Conservation (phyloP, 2,797 vertebrate species). For the Sebastes minor region DNA sequence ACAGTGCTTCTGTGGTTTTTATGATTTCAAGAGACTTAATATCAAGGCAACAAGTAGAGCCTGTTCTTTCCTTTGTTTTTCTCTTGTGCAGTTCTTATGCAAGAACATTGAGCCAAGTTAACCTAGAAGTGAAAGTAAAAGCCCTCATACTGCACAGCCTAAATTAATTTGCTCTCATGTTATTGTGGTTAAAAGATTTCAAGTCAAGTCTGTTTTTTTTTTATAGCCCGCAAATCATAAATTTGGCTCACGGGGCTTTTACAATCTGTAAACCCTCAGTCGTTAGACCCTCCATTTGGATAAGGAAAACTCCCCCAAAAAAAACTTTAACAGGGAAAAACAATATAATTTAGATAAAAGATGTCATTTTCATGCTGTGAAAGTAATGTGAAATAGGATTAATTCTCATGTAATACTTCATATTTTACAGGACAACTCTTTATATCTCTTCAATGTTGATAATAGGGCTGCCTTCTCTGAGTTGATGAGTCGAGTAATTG, state of each 20-base stretch:
- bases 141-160: too few relatives aligned
- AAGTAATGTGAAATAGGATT: background rate
- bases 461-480: too few relatives aligned
- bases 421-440: background rate
- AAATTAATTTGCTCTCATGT: background rate
- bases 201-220: background rate
- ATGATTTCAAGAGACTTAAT: background rate
- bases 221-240: background rate
- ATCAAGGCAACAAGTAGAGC: background rate
- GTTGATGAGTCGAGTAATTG: too few relatives aligned
- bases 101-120: background rate
- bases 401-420: background rate
- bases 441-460: background rate
- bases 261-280: background rate
- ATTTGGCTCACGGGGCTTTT: background rate
- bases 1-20: too few relatives aligned
- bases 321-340: background rate
- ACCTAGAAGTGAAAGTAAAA: background rate
- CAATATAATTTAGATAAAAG: background rate
- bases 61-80: background rate
- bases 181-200: background rate
- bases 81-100: background rate
- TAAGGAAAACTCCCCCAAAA: background rate
- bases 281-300: background rate
- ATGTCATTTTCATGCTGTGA: rapidly evolving